phyloP scores from a whole-genome alignment of 2,797 vertebrate species.

The Tenualosa thibaudeaui region DNA sequence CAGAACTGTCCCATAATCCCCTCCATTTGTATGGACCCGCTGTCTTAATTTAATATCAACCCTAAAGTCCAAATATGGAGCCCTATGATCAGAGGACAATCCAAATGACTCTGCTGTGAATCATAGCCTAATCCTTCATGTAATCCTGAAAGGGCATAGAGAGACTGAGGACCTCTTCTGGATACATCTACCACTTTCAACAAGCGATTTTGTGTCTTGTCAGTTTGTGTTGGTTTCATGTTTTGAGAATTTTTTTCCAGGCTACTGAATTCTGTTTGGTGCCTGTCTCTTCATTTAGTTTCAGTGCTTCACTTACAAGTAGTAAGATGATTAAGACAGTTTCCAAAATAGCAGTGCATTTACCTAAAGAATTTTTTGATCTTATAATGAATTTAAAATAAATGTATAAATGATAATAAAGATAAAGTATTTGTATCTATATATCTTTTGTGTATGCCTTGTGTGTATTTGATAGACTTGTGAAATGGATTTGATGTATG shows the following conservation, averaged over 20 bases:
- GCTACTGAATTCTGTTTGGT: neutral
- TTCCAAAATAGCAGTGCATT: neutral
- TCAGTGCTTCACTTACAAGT: neutral
- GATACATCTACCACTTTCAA: neutral
- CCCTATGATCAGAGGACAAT: neutral
- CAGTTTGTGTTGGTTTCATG: neutral
- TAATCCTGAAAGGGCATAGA: neutral
- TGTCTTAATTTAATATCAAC: neutral
- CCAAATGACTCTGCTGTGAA: neutral
- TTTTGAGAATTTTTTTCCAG: neutral
- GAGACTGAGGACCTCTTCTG: slow-evolving; percentile 1
- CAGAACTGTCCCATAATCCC: neutral
- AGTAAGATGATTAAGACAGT: neutral
- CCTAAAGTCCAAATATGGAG: neutral
- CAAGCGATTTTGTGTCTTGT: neutral
- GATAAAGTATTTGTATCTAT: neutral
- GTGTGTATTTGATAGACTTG: neutral
- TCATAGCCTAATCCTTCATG: neutral
- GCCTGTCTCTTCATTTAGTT: neutral
- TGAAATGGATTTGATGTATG: neutral
- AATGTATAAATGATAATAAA: neutral
- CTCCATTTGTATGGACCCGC: neutral
- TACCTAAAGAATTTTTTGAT: neutral
- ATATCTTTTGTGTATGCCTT: neutral
- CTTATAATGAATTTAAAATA: neutral